Conservation (phyloP, 2,888 invertebrate genomes). For the Drosophila tripunctata region DNA sequence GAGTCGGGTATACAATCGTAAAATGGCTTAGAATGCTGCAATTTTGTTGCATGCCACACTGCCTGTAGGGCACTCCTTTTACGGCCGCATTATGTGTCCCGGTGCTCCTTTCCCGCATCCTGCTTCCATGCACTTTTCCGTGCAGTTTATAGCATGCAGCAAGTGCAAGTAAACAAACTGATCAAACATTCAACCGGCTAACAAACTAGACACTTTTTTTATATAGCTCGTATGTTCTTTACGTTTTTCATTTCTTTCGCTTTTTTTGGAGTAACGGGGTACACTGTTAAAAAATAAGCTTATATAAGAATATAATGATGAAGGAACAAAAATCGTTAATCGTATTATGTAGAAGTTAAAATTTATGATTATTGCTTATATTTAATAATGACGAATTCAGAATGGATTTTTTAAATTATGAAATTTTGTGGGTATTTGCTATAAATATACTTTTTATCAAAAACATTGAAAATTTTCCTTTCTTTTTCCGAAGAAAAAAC, state of each 20-base stretch:
- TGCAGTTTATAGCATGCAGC: constrained; percentile 8
- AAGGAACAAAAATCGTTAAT: too few relatives aligned
- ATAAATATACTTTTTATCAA: too few relatives aligned
- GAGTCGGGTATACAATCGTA: background rate
- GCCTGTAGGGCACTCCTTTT: constrained; percentile 41
- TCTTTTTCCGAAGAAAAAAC: too few relatives aligned
- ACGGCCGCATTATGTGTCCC: constrained; percentile 53
- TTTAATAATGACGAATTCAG: too few relatives aligned
- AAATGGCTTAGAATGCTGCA: constrained; percentile 57
- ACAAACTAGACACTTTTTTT: constrained; percentile 44
- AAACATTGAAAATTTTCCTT: too few relatives aligned
- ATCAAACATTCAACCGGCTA: constrained; percentile 38
- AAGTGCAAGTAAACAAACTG: constrained; percentile 12
- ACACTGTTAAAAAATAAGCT: background rate
- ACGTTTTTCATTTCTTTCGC: background rate
- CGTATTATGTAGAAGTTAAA: too few relatives aligned
- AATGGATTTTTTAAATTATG: too few relatives aligned
- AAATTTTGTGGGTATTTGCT: too few relatives aligned
- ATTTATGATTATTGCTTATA: too few relatives aligned
- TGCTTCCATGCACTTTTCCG: background rate
- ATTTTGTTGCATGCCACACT: constrained; percentile 60
- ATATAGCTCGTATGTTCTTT: background rate
- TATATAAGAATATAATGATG: too few relatives aligned
- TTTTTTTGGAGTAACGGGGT: constrained; percentile 17
- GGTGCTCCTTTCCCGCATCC: background rate